Conservation (phyloP, 2,113 vertebrate genomes). For the Empidonax traillii region DNA sequence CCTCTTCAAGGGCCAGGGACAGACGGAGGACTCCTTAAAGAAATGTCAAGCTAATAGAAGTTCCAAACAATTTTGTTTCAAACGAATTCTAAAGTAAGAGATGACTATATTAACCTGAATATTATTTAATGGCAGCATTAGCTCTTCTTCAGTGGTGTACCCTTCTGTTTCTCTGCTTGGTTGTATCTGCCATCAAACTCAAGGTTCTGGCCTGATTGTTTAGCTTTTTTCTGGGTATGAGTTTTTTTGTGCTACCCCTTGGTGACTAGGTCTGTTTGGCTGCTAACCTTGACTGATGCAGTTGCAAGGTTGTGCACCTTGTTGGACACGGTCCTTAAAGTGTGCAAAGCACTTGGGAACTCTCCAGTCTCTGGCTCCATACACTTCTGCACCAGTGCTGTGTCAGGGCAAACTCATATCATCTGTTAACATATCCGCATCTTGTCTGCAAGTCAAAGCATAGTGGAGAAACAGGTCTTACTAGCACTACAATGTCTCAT, state of each 20-base stretch:
- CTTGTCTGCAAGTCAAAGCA: neutral
- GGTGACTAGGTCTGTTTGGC: neutral
- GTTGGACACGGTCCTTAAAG: fast-evolving
- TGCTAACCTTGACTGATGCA: fast-evolving
- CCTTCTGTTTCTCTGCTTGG: neutral
- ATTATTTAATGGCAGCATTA: constrained; percentile 61
- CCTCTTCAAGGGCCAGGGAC: constrained; percentile 63
- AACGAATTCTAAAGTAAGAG: constrained; percentile 45
- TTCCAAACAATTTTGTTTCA: constrained; percentile 40
- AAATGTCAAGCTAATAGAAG: constrained; percentile 63
- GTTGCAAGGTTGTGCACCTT: neutral
- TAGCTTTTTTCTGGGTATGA: neutral
- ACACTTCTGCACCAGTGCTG: fast-evolving
- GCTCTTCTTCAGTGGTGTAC: neutral
- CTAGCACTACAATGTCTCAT: neutral
- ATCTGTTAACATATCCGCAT: neutral
- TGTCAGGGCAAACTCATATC: neutral
- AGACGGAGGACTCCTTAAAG: constrained; percentile 71
- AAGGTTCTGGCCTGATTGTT: neutral
- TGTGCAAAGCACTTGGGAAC: neutral
- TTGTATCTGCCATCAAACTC: neutral
- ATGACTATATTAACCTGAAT: constrained; percentile 41
- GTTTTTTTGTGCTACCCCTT: neutral
- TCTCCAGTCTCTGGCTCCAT: neutral
- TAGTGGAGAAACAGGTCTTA: neutral